Percentiles rank a stretch among this genome's conserved stretches.
These are phyloP conservation scores for Leuciscus waleckii DNA, from an alignment of 2,797 vertebrate genomes.

Conservation along the genomic window DNA sequence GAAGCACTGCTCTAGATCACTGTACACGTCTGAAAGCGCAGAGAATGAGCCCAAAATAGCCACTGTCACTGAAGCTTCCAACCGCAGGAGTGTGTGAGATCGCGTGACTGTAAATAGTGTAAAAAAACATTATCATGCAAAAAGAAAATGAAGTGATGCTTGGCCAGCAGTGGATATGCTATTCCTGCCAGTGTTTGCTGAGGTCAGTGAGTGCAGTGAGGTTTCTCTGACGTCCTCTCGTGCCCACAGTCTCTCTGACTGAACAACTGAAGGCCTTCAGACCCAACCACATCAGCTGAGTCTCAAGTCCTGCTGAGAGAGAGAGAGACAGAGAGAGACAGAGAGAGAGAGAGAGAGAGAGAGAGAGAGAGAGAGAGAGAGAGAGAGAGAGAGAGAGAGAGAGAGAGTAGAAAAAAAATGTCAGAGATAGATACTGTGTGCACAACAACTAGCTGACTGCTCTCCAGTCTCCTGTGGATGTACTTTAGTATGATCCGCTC, in stretches of 20 bases:
- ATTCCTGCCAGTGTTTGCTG: constrained; percentile 58
- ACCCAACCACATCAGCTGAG: neutral
- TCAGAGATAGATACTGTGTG: constrained; percentile 45
- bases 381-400: too few species aligned
- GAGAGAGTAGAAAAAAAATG: neutral
- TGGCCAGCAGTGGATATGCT: constrained; percentile 18
- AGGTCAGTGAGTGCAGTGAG: constrained; percentile 82
- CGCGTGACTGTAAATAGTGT: neutral
- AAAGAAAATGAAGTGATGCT: constrained; percentile 1
- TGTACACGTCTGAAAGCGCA: constrained; percentile 35
- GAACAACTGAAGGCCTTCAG: neutral
- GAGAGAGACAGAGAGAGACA: too few species aligned
- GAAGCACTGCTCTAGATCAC: neutral
- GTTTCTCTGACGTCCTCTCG: constrained; percentile 71
- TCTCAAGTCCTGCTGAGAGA: neutral
- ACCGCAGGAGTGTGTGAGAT: neutral
- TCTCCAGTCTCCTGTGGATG: constrained; percentile 73
- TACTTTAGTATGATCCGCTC: constrained; percentile 54
- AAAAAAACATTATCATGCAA: neutral
- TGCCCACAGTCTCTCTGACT: constrained; percentile 41
- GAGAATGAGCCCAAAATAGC: constrained; percentile 31
- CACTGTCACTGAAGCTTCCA: neutral
- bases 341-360: too few species aligned
- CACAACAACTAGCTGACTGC: constrained; percentile 42
- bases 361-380: too few species aligned